phyloP scores from a whole-genome alignment of 2,113 vertebrate species.

The Sinosuthora webbiana region DNA sequence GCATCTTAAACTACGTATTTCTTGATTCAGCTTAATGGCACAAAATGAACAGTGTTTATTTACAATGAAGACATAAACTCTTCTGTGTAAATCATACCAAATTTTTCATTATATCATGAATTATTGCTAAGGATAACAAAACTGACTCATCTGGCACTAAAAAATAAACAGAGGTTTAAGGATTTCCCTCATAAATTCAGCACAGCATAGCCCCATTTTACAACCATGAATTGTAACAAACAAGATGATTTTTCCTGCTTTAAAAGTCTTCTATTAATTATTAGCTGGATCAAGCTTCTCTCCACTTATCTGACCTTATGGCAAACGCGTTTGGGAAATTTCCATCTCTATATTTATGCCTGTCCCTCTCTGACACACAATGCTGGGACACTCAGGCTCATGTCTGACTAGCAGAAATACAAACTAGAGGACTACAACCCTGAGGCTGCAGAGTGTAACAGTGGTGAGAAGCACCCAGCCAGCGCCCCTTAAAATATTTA shows the following conservation, averaged over 20 bases:
- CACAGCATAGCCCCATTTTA: not conserved
- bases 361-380: not conserved
- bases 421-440: not conserved
- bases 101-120: not conserved
- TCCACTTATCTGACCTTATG: not conserved
- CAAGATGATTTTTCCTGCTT: not conserved
- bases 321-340: not conserved
- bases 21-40: not conserved
- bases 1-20: not conserved
- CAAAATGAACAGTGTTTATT: not conserved
- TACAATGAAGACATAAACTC: not conserved
- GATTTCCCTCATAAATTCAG: conserved; percentile 6
- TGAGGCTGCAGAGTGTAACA: not conserved
- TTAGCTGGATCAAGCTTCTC: not conserved
- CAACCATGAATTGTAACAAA: conserved; percentile 9
- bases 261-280: conserved; percentile 11
- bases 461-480: not conserved
- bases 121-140: not conserved
- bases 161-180: conserved; percentile 9
- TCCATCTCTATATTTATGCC: not conserved
- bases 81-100: not conserved
- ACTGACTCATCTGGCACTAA: not conserved
- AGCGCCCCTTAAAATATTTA: not conserved
- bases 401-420: not conserved
- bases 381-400: not conserved